A percentile compares a stretch with the other conserved stretches of the same genome.
Conservation (phyloP, 2,888 invertebrate species). For the Dorcus hopei region DNA sequence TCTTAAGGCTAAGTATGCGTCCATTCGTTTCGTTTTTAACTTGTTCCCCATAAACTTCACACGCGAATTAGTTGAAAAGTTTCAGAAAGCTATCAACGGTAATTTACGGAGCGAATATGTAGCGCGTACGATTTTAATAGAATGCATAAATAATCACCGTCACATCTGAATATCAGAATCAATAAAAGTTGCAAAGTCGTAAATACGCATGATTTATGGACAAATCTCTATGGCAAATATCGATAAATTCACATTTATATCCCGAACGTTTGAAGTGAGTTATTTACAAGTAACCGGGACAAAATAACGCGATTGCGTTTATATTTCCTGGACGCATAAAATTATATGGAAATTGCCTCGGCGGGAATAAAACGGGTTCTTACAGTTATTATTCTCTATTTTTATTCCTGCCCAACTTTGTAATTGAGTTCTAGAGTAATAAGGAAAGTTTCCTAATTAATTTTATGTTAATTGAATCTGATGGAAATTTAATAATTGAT, state of each 20-base stretch:
- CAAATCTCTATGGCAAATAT: constrained; percentile 4
- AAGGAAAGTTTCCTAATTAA: constrained; percentile 19
- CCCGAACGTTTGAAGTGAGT: neutral
- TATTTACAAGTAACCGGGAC: neutral
- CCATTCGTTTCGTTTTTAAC: too few relatives aligned
- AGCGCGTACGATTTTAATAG: constrained; percentile 4
- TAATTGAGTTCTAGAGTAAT: constrained; percentile 19
- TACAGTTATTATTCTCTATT: neutral
- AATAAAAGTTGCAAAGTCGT: constrained; percentile 4
- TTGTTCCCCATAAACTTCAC: neutral
- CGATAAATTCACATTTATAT: neutral
- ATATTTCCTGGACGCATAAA: neutral
- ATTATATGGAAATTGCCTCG: neutral
- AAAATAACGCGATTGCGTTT: neutral
- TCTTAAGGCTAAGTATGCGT: too few relatives aligned
- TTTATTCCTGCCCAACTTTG: constrained; percentile 8
- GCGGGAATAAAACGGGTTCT: neutral
- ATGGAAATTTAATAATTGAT: constrained; percentile 14
- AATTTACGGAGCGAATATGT: neutral
- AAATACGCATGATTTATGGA: constrained; percentile 5
- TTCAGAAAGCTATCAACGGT: constrained; percentile 4
- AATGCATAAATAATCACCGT: constrained; percentile 6
- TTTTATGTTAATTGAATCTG: constrained; percentile 18
- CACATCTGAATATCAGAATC: constrained; percentile 1
- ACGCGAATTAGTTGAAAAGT: neutral